A percentile compares a stretch with the other conserved stretches of the same genome.
phyloP scores from a whole-genome alignment of 2,888 invertebrate genomes.

The Agrotis ipsilon region DNA sequence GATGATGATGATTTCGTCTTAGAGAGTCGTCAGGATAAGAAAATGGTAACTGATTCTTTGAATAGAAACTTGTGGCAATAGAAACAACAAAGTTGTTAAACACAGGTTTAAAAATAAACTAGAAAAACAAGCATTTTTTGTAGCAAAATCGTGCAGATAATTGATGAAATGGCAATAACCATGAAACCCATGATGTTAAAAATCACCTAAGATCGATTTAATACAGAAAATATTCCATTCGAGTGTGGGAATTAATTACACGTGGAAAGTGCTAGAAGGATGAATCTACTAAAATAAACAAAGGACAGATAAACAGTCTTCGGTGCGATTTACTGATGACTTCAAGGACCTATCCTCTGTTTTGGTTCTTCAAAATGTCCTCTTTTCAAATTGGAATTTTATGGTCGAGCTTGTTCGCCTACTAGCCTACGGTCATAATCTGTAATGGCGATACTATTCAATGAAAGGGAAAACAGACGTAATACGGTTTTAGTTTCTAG shows the following conservation, averaged over 20 bases:
- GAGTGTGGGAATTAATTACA: conserved; percentile 6
- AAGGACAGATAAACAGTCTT: no score
- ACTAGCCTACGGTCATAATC: conserved; percentile 36
- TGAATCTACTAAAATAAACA: not conserved
- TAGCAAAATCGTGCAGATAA: conserved; percentile 8
- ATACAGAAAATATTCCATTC: not conserved
- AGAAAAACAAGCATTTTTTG: not conserved
- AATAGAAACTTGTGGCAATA: no score
- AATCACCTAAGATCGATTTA: conserved; percentile 13
- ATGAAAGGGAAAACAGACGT: conserved; percentile 43
- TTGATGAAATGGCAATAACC: conserved; percentile 2
- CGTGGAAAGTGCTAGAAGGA: not conserved
- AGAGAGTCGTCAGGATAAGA: no score
- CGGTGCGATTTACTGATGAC: no score
- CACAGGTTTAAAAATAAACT: not conserved
- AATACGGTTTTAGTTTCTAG: conserved; percentile 2
- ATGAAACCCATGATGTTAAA: not conserved
- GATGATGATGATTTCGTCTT: no score
- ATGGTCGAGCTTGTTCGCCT: conserved; percentile 40
- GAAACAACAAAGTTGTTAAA: not conserved
- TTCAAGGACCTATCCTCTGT: no score
- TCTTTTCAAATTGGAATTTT: no score
- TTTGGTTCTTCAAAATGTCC: no score
- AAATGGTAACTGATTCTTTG: no score
- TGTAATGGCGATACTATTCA: conserved; percentile 23